These are phyloP conservation scores for Gallinago jamesoni DNA, from an alignment of 2,113 vertebrate species.

Conservation along the genomic window DNA sequence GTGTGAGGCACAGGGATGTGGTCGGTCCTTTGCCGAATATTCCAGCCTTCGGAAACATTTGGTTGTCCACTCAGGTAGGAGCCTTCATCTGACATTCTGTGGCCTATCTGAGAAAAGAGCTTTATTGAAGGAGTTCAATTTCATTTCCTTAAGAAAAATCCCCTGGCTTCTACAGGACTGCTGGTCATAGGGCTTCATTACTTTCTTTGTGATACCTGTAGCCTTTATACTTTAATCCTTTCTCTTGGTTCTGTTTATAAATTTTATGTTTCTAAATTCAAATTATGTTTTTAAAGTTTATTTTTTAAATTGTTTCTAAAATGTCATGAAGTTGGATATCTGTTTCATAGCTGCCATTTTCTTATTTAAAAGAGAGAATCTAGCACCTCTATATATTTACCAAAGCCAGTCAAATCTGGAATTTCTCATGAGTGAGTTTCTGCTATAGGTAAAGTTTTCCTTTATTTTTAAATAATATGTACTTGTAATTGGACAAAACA, in stretches of 20 bases:
- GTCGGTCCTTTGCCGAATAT: constrained; percentile 96
- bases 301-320: background rate
- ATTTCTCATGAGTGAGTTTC: background rate
- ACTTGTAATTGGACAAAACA: background rate
- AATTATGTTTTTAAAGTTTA: background rate
- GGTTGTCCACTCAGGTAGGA: constrained; percentile 95
- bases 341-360: background rate
- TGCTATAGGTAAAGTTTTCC: background rate
- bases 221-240: background rate
- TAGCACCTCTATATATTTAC: background rate
- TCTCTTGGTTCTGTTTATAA: background rate
- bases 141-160: background rate
- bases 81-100: constrained; percentile 12
- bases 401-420: background rate
- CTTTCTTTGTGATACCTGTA: background rate
- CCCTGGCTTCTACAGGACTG: background rate
- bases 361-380: background rate
- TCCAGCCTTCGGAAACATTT: constrained; percentile 98
- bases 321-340: background rate
- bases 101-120: background rate
- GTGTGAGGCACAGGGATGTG: constrained; percentile 94
- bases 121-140: background rate
- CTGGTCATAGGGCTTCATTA: background rate
- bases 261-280: background rate
- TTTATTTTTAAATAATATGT: background rate